Evolutionary conservation across 1,140 invertebrate species (phyloP).

Genomic region (Rhopalosiphum padi): DNA sequence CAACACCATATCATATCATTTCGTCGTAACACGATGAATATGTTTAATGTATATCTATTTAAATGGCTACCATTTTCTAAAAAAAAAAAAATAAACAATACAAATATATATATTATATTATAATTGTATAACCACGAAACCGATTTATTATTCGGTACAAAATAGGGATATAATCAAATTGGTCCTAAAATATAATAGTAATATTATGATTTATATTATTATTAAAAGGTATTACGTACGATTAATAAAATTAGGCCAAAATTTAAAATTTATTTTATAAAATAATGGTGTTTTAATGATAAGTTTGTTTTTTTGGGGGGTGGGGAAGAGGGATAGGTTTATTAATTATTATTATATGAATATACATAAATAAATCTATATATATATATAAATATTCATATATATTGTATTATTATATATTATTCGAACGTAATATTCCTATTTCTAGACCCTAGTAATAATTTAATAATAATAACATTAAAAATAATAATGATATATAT

Average conservation of each 20-base stretch:
- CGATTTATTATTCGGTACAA: background rate
- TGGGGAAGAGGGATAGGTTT: too few relatives aligned
- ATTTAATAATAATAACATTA: slow-evolving; percentile 29
- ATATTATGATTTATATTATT: background rate
- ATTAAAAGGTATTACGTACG: slow-evolving; percentile 5
- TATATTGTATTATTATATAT: background rate
- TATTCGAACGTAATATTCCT: slow-evolving; percentile 15
- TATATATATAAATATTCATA: background rate
- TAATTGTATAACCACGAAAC: slow-evolving; percentile 26
- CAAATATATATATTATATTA: slow-evolving; percentile 2
- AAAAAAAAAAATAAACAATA: slow-evolving; percentile 48
- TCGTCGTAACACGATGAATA: background rate
- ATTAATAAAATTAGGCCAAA: slow-evolving; percentile 25
- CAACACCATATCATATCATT: slow-evolving; percentile 35
- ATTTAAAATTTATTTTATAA: background rate
- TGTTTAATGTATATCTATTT: background rate
- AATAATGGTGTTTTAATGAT: slow-evolving; percentile 18
- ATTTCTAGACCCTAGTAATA: slow-evolving; percentile 48
- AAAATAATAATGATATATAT: slow-evolving; percentile 19
- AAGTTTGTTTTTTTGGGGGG: background rate
- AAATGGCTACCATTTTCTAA: slow-evolving; percentile 9
- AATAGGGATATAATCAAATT: slow-evolving; percentile 23
- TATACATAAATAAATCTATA: background rate
- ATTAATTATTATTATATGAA: background rate
- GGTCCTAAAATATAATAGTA: slow-evolving; percentile 45